Conservation (phyloP, 1,140 invertebrate genomes). For the Chironomus striatipennis region DNA sequence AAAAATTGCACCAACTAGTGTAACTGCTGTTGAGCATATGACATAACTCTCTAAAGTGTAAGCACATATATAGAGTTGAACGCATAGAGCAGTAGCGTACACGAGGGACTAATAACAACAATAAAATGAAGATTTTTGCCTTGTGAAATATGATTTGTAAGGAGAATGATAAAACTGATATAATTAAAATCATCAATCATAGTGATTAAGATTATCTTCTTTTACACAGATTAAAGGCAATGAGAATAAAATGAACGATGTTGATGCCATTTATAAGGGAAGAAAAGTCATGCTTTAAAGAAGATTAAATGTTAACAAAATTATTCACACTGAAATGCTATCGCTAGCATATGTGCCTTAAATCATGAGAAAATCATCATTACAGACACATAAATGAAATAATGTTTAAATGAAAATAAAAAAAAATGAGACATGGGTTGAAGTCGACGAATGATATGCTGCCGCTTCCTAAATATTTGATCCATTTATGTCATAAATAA, state of each 20-base stretch:
- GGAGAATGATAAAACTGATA: constrained; percentile 12
- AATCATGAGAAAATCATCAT: no score
- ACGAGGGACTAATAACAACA: neutral
- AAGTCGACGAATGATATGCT: no score
- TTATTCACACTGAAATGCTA: no score
- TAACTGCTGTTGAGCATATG: neutral
- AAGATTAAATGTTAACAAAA: no score
- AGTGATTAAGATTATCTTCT: constrained; percentile 10
- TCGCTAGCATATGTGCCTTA: no score
- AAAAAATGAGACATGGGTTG: neutral
- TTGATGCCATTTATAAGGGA: neutral
- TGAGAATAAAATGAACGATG: neutral
- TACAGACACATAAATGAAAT: neutral
- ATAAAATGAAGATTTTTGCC: neutral
- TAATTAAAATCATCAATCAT: constrained; percentile 23
- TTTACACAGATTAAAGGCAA: neutral
- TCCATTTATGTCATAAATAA: no score
- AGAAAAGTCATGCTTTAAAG: neutral
- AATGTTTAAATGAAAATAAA: no score
- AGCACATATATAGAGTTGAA: neutral
- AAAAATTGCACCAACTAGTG: no score
- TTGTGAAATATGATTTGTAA: neutral
- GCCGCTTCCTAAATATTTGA: no score
- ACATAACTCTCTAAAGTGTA: neutral
- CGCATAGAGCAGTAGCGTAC: neutral